Percentiles rank a stretch among this genome's conserved stretches.
These are phyloP conservation scores for Atethmia centrago DNA, from an alignment of 2,888 invertebrate genomes.

Conservation along the genomic window DNA sequence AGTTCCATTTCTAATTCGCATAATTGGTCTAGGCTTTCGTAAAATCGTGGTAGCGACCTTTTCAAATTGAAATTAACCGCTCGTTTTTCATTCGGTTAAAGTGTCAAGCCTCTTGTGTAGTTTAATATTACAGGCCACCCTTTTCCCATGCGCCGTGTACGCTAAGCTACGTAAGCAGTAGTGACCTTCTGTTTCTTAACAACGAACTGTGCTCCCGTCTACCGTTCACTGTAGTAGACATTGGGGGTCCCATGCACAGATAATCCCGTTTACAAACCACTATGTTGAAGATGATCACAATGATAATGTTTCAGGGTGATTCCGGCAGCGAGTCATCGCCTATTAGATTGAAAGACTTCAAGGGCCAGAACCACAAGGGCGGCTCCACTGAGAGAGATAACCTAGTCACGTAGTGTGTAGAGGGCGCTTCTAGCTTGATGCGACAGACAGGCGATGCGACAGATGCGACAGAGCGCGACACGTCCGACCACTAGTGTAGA, in stretches of 20 bases:
- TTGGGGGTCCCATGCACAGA: not conserved
- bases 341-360: conserved; percentile 88
- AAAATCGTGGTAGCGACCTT: not conserved
- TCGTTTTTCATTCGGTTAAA: not conserved
- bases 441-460: conserved; percentile 20
- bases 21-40: too few species aligned
- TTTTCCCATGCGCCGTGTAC: not conserved
- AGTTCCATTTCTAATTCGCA: not conserved
- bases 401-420: conserved; percentile 81
- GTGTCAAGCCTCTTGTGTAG: not conserved
- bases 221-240: not conserved
- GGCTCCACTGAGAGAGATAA: conserved; percentile 82
- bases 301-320: conserved; percentile 88
- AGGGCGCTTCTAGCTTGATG: conserved; percentile 60
- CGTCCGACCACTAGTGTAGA: conserved; percentile 56
- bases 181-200: not conserved
- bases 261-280: not conserved
- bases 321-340: conserved; percentile 93
- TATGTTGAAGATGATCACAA: not conserved
- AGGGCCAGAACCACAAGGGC: conserved; percentile 86
- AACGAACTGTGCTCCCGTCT: not conserved
- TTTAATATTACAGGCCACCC: not conserved
- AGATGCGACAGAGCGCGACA: conserved; percentile 51
- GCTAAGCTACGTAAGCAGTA: not conserved
- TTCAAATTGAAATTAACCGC: not conserved